phyloP scores from a whole-genome alignment of 2,797 vertebrate genomes.

The Megalops cyprinoides region DNA sequence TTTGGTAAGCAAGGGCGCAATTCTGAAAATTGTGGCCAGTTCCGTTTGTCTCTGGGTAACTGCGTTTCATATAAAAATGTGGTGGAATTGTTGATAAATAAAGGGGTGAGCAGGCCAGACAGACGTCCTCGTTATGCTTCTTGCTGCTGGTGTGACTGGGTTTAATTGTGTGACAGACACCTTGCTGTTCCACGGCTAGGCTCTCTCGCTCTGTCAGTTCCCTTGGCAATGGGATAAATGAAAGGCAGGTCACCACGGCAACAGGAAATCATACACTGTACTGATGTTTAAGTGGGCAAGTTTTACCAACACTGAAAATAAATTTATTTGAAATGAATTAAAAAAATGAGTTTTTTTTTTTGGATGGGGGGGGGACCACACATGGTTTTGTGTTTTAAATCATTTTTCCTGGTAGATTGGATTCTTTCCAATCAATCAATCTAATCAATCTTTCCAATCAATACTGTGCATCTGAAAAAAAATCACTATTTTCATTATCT shows the following conservation, averaged over 20 bases:
- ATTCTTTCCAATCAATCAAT: too few relatives aligned
- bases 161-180: background rate
- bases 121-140: background rate
- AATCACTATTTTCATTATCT: too few relatives aligned
- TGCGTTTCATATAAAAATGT: background rate
- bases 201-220: background rate
- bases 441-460: too few relatives aligned
- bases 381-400: too few relatives aligned
- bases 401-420: too few relatives aligned
- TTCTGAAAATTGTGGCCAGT: background rate
- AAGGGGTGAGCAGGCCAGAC: background rate
- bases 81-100: background rate
- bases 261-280: background rate
- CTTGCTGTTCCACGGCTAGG: background rate
- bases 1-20: background rate
- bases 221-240: background rate
- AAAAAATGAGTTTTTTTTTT: too few relatives aligned
- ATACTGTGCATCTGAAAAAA: too few relatives aligned
- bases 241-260: slow-evolving; percentile 4
- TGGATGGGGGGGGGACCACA: too few relatives aligned
- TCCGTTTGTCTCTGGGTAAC: background rate
- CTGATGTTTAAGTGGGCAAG: too few relatives aligned
- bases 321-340: too few relatives aligned
- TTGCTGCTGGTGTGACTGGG: background rate
- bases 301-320: too few relatives aligned